A percentile compares a stretch with the other conserved stretches of the same genome.
Evolutionary conservation across 2,113 vertebrate species (phyloP).

Genomic region (Acrocephalus kingi): DNA sequence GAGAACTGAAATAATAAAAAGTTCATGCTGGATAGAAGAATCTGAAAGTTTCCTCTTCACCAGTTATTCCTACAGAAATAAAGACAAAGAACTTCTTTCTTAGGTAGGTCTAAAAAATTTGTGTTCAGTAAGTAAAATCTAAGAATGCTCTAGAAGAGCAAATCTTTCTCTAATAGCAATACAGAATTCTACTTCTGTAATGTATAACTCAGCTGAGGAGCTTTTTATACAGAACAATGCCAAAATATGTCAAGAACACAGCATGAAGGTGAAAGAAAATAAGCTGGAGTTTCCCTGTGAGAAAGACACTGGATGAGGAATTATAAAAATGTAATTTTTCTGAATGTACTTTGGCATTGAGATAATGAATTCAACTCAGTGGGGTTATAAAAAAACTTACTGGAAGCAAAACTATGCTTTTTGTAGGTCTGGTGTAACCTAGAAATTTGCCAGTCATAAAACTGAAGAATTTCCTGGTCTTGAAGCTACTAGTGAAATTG

Average conservation of each 20-base stretch:
- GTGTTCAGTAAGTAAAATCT: neutral
- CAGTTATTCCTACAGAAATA: neutral
- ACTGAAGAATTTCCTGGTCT: neutral
- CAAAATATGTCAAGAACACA: neutral
- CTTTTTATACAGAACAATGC: neutral
- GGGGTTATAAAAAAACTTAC: neutral
- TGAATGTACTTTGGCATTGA: neutral
- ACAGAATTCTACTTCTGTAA: neutral
- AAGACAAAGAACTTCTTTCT: neutral
- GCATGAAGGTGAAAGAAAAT: neutral
- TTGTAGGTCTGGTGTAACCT: neutral
- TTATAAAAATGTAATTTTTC: neutral
- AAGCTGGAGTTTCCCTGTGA: neutral
- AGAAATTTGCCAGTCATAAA: neutral
- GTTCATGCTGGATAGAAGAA: neutral
- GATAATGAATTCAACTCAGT: neutral
- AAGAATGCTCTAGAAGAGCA: neutral
- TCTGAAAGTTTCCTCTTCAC: neutral
- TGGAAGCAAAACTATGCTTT: neutral
- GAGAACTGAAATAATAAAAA: neutral
- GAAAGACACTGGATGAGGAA: neutral
- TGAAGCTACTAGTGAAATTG: neutral
- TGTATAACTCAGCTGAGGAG: neutral
- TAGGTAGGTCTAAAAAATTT: neutral
- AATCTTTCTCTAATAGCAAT: neutral